Percentiles rank a stretch among this genome's conserved stretches.
These are phyloP conservation scores for Ridgeia piscesae DNA, from an alignment of 1,140 invertebrate species.

Conservation along the genomic window DNA sequence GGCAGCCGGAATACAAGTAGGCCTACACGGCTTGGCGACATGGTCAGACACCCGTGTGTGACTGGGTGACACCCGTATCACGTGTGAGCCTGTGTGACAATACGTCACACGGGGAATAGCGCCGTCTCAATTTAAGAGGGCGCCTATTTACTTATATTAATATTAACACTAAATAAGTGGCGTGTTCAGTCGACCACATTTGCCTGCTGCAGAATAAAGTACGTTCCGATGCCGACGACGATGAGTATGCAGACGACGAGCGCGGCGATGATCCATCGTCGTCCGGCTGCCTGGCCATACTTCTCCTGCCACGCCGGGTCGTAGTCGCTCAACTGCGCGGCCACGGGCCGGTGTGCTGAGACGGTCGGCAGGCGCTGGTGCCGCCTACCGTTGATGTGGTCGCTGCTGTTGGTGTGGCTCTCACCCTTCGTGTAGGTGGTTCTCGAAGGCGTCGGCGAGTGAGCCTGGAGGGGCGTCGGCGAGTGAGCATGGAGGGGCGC, in stretches of 20 bases:
- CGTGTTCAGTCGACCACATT: background rate
- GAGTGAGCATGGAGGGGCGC: no score
- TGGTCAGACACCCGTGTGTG: no score
- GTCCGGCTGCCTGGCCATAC: background rate
- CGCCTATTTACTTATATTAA: no score
- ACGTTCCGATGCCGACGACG: background rate
- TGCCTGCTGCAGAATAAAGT: background rate
- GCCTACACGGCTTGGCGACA: background rate
- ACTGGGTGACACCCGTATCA: background rate
- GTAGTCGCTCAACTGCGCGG: background rate
- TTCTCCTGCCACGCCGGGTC: background rate
- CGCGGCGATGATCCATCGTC: background rate
- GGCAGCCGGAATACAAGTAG: no score
- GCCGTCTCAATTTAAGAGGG: no score
- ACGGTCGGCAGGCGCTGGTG: background rate
- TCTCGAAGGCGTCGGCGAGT: background rate
- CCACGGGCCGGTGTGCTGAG: background rate
- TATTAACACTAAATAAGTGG: background rate
- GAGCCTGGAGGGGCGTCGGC: background rate
- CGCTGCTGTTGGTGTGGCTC: background rate
- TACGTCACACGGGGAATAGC: background rate
- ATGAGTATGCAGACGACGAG: background rate
- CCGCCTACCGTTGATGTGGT: background rate
- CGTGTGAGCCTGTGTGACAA: background rate
- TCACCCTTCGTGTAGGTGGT: background rate